Base-by-base conservation (phyloP, 2,888 invertebrate species). In the Tortrix viridana region DNA sequence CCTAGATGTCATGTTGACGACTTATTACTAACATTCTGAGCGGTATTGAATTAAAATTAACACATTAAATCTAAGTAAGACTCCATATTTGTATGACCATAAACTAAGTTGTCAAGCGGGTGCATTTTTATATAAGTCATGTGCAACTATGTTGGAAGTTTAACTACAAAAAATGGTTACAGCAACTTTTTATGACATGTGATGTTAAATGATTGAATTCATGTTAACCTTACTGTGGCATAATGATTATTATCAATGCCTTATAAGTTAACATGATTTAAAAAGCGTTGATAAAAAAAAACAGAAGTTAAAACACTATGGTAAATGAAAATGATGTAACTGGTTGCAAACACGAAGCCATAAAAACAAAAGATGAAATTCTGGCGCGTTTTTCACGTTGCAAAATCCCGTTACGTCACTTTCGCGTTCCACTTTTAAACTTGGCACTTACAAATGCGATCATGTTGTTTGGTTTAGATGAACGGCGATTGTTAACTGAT, bases 361-460 rank as follows among this genome's bases (percentile, higher is more conserved):
- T 48, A n/a, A 50, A 19, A 26, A 32, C 22, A 46, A 44, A 54
- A 26, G 20, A 5, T 32, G 54, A 60, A 61, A 26, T 26, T 49
- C 32, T 5, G 18, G 6, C 19, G 37, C 50, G 20, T 63, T 53
- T 57, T 53, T 48, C 63, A 63, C 62, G 14, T 53, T 63, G 41
- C 63, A 53, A 57, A 56, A 57, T 20, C 44, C 55, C 61, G 57
- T 63, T 62, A 53, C 53, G 63, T 57, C 57, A 63, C 63, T 50
- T 41, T 60, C 26, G 43, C 49, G 53, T 62, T 58, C 53, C 57
- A 63, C 63, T 48, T 53, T 52, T 47, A 57, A 60, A 57, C 22
- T 22, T 71, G 71, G 68, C 71, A 92, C 92, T 92, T 88, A 92
- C 92, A 80, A 89, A 83, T 68, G 89, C 89, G 86, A 89, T 90